Conservation (phyloP, 2,888 invertebrate species). For the Drosophila fulvimacula region DNA sequence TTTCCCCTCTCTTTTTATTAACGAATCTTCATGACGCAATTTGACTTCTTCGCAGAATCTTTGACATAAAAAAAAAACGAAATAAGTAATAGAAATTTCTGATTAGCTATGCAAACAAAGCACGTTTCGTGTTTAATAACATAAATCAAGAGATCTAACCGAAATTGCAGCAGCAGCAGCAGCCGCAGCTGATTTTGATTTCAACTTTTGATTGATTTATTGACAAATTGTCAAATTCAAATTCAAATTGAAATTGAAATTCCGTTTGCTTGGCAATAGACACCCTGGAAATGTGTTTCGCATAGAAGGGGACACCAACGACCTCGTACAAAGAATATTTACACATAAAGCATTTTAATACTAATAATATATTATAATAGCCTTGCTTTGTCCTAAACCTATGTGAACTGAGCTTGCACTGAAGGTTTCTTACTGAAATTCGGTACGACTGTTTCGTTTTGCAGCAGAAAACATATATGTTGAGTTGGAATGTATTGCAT, state of each 20-base stretch:
- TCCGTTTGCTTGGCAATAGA: conserved; percentile 11
- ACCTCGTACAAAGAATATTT: neutral
- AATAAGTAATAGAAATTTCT: conserved; percentile 24
- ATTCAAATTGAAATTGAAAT: conserved; percentile 23
- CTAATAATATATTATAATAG: neutral
- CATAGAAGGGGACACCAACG: conserved; percentile 1
- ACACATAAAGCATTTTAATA: neutral
- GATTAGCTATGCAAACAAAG: conserved; percentile 61
- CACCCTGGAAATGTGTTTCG: conserved; percentile 1
- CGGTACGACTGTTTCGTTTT: neutral
- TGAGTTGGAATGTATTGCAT: neutral
- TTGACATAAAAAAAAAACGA: conserved; percentile 15
- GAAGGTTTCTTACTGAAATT: conserved; percentile 6
- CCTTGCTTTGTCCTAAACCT: conserved; percentile 5
- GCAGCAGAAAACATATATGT: neutral
- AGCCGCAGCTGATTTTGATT: conserved; percentile 36
- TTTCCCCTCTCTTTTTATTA: conserved; percentile 18
- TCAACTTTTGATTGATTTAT: conserved; percentile 51
- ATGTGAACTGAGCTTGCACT: conserved; percentile 4
- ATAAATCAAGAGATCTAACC: conserved; percentile 54
- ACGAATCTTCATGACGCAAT: conserved; percentile 54
- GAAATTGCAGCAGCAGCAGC: conserved; percentile 42
- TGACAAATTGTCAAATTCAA: conserved; percentile 31
- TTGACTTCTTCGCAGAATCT: conserved; percentile 43
- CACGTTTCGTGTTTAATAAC: conserved; percentile 60